These are phyloP conservation scores for Xyrauchen texanus DNA, from an alignment of 2,113 vertebrate genomes.

Conservation along the genomic window DNA sequence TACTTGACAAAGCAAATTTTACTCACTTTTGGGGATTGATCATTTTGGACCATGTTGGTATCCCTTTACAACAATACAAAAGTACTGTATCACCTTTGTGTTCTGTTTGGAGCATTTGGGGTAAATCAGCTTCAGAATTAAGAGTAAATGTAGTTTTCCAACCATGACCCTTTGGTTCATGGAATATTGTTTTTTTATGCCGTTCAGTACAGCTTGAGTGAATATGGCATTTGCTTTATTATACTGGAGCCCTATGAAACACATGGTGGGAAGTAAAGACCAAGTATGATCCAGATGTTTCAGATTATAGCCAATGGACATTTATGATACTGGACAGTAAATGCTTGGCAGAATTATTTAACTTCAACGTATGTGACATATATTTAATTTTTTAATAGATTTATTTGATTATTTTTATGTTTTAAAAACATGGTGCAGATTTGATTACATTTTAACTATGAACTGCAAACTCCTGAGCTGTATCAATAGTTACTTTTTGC, in stretches of 20 bases:
- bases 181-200: conserved; percentile 37
- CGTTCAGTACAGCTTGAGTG: conserved; percentile 40
- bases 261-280: conserved; percentile 25
- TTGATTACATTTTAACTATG: conserved; percentile 34
- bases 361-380: conserved; percentile 50
- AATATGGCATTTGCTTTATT: conserved; percentile 48
- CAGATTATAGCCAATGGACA: conserved; percentile 40
- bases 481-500: neutral
- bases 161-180: conserved; percentile 27
- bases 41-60: no score
- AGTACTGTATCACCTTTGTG: no score
- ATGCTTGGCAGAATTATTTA: conserved; percentile 46
- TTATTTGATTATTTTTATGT: conserved; percentile 30
- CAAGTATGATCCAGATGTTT: conserved; percentile 51
- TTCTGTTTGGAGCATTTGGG: no score
- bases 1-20: no score
- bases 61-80: no score
- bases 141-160: conserved; percentile 33
- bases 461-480: conserved; percentile 23
- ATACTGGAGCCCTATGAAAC: conserved; percentile 42
- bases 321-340: conserved; percentile 53
- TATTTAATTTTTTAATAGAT: neutral
- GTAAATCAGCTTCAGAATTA: neutral
- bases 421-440: conserved; percentile 27
- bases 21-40: no score